Conservation (phyloP, 2,888 invertebrate genomes). For the Sphecodes monilicornis region DNA sequence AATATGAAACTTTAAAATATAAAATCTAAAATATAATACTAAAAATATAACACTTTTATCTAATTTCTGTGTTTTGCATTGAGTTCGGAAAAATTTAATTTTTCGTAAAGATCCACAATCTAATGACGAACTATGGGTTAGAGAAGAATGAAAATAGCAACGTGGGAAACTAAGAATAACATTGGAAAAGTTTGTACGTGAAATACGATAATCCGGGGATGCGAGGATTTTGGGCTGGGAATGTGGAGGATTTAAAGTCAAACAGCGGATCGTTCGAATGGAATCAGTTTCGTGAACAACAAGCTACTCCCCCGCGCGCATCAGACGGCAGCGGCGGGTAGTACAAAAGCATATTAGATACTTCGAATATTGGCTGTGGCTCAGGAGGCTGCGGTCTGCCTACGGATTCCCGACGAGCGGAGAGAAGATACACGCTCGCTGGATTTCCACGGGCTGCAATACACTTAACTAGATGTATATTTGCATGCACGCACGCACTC, state of each 20-base stretch:
- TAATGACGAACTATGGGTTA: too few relatives aligned
- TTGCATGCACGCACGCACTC: constrained; percentile 73
- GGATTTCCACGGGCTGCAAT: constrained; percentile 74
- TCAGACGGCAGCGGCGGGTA: constrained; percentile 40
- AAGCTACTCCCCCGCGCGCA: constrained; percentile 24
- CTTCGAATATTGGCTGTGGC: constrained; percentile 78
- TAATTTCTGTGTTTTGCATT: too few relatives aligned
- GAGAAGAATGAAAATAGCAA: too few relatives aligned
- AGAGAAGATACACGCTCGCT: constrained; percentile 63
- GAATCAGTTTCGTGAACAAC: constrained; percentile 49
- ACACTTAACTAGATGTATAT: constrained; percentile 74
- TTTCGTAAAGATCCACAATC: too few relatives aligned
- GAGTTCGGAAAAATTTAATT: too few relatives aligned
- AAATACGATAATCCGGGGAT: neutral
- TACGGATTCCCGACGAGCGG: constrained; percentile 55
- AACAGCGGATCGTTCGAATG: constrained; percentile 49
- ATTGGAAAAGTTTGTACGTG: neutral
- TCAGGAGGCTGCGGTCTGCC: constrained; percentile 60
- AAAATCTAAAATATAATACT: too few relatives aligned
- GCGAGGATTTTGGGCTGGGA: neutral
- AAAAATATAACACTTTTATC: too few relatives aligned
- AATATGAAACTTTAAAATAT: too few relatives aligned
- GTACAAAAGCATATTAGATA: constrained; percentile 79
- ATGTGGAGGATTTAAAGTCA: neutral
- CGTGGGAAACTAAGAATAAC: neutral